These are phyloP conservation scores for Chelonus formosanus DNA, from an alignment of 2,888 invertebrate species.

Conservation along the genomic window DNA sequence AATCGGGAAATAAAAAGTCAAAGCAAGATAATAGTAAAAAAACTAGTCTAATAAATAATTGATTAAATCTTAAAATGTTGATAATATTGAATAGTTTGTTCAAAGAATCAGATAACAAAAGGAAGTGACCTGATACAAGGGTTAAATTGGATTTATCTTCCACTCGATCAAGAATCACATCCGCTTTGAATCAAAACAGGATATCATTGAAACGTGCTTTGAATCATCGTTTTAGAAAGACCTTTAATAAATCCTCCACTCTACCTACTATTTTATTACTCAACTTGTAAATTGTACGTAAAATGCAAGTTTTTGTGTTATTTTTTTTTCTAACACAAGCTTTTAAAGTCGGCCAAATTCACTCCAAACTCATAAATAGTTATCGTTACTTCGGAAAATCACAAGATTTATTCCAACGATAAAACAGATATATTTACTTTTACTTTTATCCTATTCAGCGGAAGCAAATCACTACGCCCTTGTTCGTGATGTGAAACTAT, in stretches of 20 bases:
- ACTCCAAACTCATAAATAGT: too few relatives aligned
- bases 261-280: too few relatives aligned
- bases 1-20: too few relatives aligned
- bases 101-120: background rate
- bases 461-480: slow-evolving; percentile 3
- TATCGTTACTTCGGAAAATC: too few relatives aligned
- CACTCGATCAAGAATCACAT: slow-evolving; percentile 19
- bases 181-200: slow-evolving; percentile 21
- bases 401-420: too few relatives aligned
- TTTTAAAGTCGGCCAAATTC: too few relatives aligned
- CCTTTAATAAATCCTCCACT: slow-evolving; percentile 6
- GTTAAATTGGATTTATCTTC: slow-evolving; percentile 24
- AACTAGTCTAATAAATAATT: too few relatives aligned
- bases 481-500: slow-evolving; percentile 21
- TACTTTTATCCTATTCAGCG: slow-evolving; percentile 3
- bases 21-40: too few relatives aligned
- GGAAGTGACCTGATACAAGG: slow-evolving; percentile 11
- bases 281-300: too few relatives aligned
- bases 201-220: slow-evolving; percentile 22
- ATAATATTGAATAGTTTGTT: slow-evolving; percentile 4
- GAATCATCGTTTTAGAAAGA: slow-evolving; percentile 15
- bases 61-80: too few relatives aligned
- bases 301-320: background rate
- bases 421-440: slow-evolving; percentile 17
- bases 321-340: background rate